These are phyloP conservation scores for Pygoscelis antarcticus DNA, from an alignment of 2,113 vertebrate genomes.

Conservation along the genomic window DNA sequence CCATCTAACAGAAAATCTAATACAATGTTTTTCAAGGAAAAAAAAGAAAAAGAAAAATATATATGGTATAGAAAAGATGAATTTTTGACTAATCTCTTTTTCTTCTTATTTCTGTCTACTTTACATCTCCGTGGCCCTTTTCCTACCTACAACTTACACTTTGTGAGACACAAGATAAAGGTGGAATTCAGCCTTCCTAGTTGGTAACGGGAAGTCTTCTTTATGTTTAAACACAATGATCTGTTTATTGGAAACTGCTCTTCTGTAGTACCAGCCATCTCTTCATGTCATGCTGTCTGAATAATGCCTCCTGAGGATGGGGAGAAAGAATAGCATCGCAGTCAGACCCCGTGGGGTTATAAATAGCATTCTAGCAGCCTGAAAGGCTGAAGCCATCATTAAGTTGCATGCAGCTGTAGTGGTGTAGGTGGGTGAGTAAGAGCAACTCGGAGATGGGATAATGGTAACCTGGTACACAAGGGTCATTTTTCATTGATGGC, in stretches of 20 bases:
- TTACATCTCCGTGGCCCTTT: background rate
- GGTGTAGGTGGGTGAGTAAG: slow-evolving; percentile 37
- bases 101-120: background rate
- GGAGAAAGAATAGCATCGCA: slow-evolving; percentile 6
- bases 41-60: background rate
- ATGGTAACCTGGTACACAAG: slow-evolving; percentile 43
- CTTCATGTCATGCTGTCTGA: slow-evolving; percentile 29
- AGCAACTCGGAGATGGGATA: slow-evolving; percentile 13
- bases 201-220: slow-evolving; percentile 34
- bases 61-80: background rate
- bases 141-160: background rate
- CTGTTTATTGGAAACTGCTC: slow-evolving; percentile 50
- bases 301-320: slow-evolving; percentile 44
- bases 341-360: slow-evolving; percentile 2
- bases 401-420: slow-evolving; percentile 63
- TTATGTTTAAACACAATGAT: slow-evolving; percentile 37
- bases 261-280: slow-evolving; percentile 36
- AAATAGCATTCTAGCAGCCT: slow-evolving; percentile 28
- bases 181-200: slow-evolving; percentile 10
- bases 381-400: slow-evolving; percentile 26
- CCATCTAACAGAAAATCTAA: background rate
- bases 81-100: background rate
- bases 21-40: background rate
- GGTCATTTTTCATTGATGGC: slow-evolving; percentile 29
- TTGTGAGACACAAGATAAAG: background rate